Conservation (phyloP, 2,797 vertebrate species). For the Hapalemur alaotrensis region DNA sequence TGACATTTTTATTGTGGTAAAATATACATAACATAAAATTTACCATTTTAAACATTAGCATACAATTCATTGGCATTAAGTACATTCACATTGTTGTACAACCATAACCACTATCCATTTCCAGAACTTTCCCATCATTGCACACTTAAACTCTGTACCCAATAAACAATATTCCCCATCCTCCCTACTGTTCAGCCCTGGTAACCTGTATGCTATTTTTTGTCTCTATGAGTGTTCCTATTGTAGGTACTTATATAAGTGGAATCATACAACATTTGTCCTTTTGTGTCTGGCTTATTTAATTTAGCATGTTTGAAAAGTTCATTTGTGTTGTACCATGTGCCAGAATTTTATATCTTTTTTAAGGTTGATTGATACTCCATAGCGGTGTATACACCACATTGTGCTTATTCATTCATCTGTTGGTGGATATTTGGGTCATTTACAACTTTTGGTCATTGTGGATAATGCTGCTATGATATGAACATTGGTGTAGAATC, state of each 20-base stretch:
- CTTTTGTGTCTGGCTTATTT: neutral
- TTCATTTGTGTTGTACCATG: neutral
- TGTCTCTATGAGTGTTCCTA: neutral
- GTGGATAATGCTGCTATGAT: neutral
- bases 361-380: neutral
- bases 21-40: neutral
- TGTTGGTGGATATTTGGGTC: neutral
- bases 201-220: neutral
- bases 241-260: neutral
- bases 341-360: neutral
- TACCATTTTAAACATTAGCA: neutral
- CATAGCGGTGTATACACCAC: neutral
- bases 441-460: neutral
- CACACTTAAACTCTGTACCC: neutral
- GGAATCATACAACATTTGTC: neutral
- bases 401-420: neutral
- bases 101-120: neutral
- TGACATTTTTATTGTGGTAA: slow-evolving; percentile 32
- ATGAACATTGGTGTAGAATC: neutral
- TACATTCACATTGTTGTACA: neutral
- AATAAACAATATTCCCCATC: neutral
- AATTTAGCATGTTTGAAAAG: neutral
- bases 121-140: neutral
- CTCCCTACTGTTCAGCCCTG: rapidly evolving
- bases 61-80: neutral